These are phyloP conservation scores for Glareola pratincola DNA, from an alignment of 2,113 vertebrate genomes.

Conservation along the genomic window DNA sequence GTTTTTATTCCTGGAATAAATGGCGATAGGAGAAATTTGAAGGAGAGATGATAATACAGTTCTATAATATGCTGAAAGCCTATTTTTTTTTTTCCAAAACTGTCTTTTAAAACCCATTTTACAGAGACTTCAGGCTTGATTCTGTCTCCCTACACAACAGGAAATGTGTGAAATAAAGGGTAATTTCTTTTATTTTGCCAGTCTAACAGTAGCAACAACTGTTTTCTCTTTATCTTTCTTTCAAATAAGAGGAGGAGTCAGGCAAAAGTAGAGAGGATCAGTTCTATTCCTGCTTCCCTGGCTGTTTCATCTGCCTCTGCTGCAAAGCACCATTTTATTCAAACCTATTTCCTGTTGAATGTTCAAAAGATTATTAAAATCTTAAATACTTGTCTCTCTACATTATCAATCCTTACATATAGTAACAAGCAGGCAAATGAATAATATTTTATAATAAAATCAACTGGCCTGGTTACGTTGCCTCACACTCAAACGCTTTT, in stretches of 20 bases:
- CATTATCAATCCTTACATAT: not conserved
- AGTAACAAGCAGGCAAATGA: not conserved
- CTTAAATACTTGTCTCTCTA: not conserved
- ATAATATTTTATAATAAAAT: not conserved
- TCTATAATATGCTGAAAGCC: not conserved
- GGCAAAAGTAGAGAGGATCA: not conserved
- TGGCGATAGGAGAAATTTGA: not conserved
- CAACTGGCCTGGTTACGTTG: not conserved
- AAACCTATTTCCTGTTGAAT: not conserved
- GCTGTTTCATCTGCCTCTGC: not conserved
- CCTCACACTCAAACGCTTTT: not conserved
- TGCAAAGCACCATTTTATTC: not conserved
- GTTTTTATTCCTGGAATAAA: not conserved
- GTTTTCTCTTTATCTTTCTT: not conserved
- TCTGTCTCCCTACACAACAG: not conserved
- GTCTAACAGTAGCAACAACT: not conserved
- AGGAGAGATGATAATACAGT: not conserved
- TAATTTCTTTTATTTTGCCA: not conserved
- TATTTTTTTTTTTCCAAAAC: not conserved
- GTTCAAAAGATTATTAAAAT: not conserved
- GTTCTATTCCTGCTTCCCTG: not conserved
- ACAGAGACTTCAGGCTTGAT: not conserved
- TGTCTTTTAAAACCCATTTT: not conserved
- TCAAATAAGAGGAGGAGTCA: not conserved
- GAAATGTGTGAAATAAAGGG: not conserved